A percentile compares a stretch with the other conserved stretches of the same genome.
These are phyloP conservation scores for Liolophura sinensis DNA, from an alignment of 1,140 invertebrate genomes.

Conservation along the genomic window DNA sequence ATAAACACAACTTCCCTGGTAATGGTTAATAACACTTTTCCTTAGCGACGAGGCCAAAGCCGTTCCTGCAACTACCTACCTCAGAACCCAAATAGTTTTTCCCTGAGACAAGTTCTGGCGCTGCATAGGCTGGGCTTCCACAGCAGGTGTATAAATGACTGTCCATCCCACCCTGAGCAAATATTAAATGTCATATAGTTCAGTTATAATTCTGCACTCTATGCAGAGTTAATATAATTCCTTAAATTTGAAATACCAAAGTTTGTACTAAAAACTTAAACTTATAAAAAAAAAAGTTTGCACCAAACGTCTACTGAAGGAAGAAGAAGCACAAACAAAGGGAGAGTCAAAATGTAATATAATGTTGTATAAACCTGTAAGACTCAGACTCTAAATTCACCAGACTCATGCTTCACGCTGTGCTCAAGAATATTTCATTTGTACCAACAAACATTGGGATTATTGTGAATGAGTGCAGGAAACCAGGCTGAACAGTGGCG, in stretches of 20 bases:
- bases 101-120: conserved; percentile 68
- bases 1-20: too few species aligned
- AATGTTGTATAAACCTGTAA: too few species aligned
- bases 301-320: too few species aligned
- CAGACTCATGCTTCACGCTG: too few species aligned
- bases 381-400: too few species aligned
- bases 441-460: too few species aligned
- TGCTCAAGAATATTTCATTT: too few species aligned
- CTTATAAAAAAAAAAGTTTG: background rate
- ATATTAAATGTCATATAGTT: conserved; percentile 1
- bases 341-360: too few species aligned
- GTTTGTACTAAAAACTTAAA: background rate
- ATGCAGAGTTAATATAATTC: background rate
- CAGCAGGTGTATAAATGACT: conserved; percentile 75
- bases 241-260: background rate
- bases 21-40: too few species aligned
- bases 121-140: conserved; percentile 80
- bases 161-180: conserved; percentile 67
- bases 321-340: too few species aligned
- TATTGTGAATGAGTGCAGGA: too few species aligned
- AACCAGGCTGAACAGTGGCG: too few species aligned
- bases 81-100: conserved; percentile 62
- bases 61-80: conserved; percentile 34
- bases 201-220: background rate
- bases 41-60: background rate